Conservation (phyloP, 2,797 vertebrate genomes). For the Balearica regulorum region DNA sequence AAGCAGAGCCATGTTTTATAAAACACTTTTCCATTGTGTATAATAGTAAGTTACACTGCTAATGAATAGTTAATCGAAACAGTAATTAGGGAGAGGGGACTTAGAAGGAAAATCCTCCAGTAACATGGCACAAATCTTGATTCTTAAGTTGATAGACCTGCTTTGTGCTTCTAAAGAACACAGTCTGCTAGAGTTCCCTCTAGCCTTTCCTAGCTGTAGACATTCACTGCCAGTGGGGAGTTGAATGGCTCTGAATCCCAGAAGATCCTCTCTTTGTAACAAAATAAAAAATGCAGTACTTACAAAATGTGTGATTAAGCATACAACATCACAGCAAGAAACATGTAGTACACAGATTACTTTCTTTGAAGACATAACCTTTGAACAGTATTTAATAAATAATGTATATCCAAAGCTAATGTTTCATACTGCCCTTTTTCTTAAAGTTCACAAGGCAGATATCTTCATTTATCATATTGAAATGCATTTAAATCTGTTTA, state of each 20-base stretch:
- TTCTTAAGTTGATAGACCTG: not conserved
- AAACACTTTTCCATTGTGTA: not conserved
- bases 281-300: not conserved
- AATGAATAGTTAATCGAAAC: not conserved
- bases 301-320: not conserved
- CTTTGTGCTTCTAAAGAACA: not conserved
- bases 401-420: not conserved
- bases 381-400: slow-evolving; percentile 33
- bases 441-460: not conserved
- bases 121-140: not conserved
- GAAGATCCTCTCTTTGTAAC: not conserved
- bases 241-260: not conserved
- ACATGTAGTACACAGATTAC: not conserved
- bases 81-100: not conserved
- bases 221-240: not conserved
- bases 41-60: not conserved
- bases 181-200: not conserved
- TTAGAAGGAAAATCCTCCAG: not conserved
- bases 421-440: not conserved
- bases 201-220: not conserved
- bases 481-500: not conserved
- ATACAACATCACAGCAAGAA: not conserved
- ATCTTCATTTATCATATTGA: not conserved
- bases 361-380: not conserved
- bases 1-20: not conserved